Percentiles rank a stretch among this genome's conserved stretches.
Conservation (phyloP, 1,140 invertebrate species). For the Leucophenga varia region DNA sequence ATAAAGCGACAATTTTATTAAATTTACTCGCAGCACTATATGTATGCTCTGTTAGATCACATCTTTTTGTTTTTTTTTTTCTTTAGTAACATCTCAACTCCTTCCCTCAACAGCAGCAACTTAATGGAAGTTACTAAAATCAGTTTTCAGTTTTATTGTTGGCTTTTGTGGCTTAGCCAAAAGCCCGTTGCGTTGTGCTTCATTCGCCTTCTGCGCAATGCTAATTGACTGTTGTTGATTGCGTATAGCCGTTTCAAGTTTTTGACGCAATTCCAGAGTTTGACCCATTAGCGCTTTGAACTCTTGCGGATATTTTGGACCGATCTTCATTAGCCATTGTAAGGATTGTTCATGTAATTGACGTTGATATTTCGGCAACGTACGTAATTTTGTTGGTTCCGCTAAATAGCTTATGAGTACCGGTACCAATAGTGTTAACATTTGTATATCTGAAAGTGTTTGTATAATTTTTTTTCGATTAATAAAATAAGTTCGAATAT, state of each 20-base stretch:
- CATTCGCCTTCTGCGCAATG: constrained; percentile 56
- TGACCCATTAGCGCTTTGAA: constrained; percentile 88
- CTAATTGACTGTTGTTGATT: constrained; percentile 67
- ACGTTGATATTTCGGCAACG: constrained; percentile 65
- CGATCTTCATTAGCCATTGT: constrained; percentile 86
- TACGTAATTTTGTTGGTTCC: constrained; percentile 65
- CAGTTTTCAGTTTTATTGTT: constrained; percentile 92
- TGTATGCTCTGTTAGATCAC: too few relatives aligned
- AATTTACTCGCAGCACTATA: too few relatives aligned
- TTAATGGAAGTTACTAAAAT: constrained; percentile 86
- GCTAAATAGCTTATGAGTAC: constrained; percentile 83
- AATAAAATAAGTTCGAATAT: too few relatives aligned
- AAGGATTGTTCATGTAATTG: constrained; percentile 83
- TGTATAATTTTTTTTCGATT: too few relatives aligned
- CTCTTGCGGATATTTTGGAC: constrained; percentile 88
- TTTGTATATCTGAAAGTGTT: constrained; percentile 87
- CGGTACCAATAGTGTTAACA: constrained; percentile 84
- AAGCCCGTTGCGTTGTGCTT: constrained; percentile 54
- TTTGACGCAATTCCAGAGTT: constrained; percentile 73
- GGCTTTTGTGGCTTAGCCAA: constrained; percentile 65
- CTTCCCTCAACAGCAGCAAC: too few relatives aligned
- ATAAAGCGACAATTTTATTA: too few relatives aligned
- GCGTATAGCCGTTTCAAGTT: constrained; percentile 83
- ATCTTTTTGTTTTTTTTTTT: too few relatives aligned
- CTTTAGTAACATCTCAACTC: too few relatives aligned